A percentile compares a stretch with the other conserved stretches of the same genome.
Evolutionary conservation across 37 sponge, comb jelly and placozoan species (phyloP).

Genomic region (Chondrosia reniformis): DNA sequence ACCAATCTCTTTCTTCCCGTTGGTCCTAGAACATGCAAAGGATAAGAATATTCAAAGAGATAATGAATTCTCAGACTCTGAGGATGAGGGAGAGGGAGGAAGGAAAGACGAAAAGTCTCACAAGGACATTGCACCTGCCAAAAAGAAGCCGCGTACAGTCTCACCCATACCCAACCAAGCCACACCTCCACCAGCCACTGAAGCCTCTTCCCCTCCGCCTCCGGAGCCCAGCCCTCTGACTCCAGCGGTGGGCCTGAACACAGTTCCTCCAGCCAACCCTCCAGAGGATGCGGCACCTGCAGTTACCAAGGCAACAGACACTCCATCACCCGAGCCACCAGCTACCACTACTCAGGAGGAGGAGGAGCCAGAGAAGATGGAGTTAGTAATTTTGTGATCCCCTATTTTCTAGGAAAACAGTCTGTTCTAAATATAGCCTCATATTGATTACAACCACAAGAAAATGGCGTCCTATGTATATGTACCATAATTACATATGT

Average conservation of each 20-base stretch:
- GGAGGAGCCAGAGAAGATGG: background rate
- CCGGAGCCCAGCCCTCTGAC: conserved; percentile 71
- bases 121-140: conserved; percentile 24
- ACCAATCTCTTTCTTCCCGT: background rate
- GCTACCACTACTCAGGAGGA: background rate
- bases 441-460: no score
- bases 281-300: conserved; percentile 7
- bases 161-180: background rate
- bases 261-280: background rate
- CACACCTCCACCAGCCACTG: background rate
- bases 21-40: conserved; percentile 43
- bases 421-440: no score
- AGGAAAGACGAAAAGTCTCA: conserved; percentile 8
- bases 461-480: no score
- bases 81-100: conserved; percentile 85
- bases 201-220: conserved; percentile 19
- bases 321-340: no score
- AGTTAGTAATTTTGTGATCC: no score
- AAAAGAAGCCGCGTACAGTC: conserved; percentile 28
- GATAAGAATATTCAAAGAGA: conserved; percentile 76
- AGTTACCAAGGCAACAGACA: background rate
- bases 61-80: conserved; percentile 88
- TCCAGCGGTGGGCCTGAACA: conserved; percentile 14
- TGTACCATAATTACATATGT: no score
- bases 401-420: no score